Base-by-base conservation (phyloP, 2,113 vertebrate species). In the Pteropus alecto region DNA sequence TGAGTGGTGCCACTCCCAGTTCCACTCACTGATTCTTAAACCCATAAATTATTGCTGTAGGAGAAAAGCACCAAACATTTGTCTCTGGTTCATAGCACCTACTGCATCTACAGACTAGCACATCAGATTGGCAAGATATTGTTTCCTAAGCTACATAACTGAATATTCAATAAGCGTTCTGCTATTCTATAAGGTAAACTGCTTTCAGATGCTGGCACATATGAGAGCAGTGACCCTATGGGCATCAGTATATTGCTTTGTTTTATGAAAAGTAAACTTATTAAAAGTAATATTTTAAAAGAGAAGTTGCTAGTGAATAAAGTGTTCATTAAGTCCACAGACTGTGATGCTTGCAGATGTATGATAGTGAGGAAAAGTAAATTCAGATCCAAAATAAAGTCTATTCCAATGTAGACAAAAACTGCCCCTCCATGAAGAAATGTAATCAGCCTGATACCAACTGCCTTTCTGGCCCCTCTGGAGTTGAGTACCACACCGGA, bases 221-320 rank as follows among this genome's bases (percentile, higher is more conserved):
- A 2, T 24, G 46, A 30, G 28, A 41, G 26, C 60, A 78, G 9
- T 60, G 56, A 65, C 19, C 61, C 63, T 60, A 63, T 1, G 9
- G 21, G 16, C 1, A 65, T 81, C 7, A 77, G 15, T 35, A 22
- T 51, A 78, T 48, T 87, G 41, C 41, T 24, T 84, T 83, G 77
- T 83, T 94, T 94, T 60, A 26, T 90, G 73, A 88, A 85, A 83
- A n/a, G 16, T n/a, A 77, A 67, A 86, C 81, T 22, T 84, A 87
- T 81, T 76, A 85, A 91, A 88, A 46, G 8, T 35, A 67, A 24
- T 71, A 41, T 88, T 95, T 93, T 91, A 33, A 91, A 84, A 87
- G 28, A 67, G 85, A 94, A 43, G 51, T 81, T 43, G 38, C 22
- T 46, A 79, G 38, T 48, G 41, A 83, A 93, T n/a, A n/a, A 95